Evolutionary conservation across 2,888 invertebrate genomes (phyloP), one percentile per base, ranked within the genome.

Genomic region (Neoscelio sp.): DNA sequence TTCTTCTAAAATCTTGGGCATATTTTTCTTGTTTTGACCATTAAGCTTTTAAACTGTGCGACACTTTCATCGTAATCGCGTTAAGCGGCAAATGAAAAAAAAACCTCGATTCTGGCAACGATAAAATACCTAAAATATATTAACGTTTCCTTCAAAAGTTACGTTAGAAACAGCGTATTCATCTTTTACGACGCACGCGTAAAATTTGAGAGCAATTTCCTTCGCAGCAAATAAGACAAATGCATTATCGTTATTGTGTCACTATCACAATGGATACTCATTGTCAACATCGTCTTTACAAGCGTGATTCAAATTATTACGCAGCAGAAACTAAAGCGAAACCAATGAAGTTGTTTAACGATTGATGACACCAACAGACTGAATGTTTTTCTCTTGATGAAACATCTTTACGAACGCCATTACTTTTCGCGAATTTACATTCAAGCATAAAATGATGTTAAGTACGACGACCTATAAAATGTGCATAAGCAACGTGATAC

Each of bases 21-120:
- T 30, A 30, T 67, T 26, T 33, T 54, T 12, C n/a, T 44, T 35
- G 28, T 30, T 67, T 54, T 48, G 23, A 20, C 40, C 26, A 56
- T 30, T 68, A 68, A 68, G n/a, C 48, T 28, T 56, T 33, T 3
- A n/a, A 7, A 48, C 48, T 5, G 15, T 28, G 28, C 28, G 62
- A 62, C 52, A 30, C 42, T 48, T 70, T 35, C 35, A 44, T 60
- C 50, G 23, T 78, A 78, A 71, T 78, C 78, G 60, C 26, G 62
- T 78, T 78, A 73, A 65, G 10, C 13, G 2, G 23, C n/a, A 17
- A 15, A 26, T 48, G 33, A 35, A 50, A 26, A 26, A 62, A 10
- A 28, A 44, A 18, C n/a, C n/a, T n/a, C n/a, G n/a, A n/a, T n/a
- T n/a, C n/a, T n/a, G 4, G 7, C 6, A 23, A 44, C n/a, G 20